phyloP scores from a whole-genome alignment of 1,140 invertebrate genomes.

The Caerostris extrusa region DNA sequence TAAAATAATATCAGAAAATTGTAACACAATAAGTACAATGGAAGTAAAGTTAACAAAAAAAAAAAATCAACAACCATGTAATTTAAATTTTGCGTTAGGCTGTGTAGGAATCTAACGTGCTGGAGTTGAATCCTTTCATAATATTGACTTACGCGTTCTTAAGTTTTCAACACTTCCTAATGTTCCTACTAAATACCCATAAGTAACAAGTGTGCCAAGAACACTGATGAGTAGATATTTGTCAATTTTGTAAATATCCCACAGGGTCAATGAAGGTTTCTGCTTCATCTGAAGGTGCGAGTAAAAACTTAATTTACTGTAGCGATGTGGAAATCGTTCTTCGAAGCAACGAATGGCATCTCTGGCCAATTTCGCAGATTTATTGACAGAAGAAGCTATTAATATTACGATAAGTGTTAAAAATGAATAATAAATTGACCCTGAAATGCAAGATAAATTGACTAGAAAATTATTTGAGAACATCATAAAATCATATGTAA shows the following conservation, averaged over 20 bases:
- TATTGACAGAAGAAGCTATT: background rate
- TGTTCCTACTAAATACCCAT: background rate
- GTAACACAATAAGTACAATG: no score
- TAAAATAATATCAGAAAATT: no score
- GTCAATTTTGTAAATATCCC: background rate
- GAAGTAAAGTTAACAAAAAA: no score
- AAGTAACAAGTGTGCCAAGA: background rate
- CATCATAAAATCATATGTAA: background rate
- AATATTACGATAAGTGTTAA: background rate
- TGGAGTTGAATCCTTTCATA: no score
- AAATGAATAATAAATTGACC: background rate
- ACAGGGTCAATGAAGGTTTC: background rate
- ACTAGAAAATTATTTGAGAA: background rate
- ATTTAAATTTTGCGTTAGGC: no score
- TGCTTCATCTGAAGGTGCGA: background rate
- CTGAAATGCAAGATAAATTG: background rate
- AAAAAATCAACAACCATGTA: no score
- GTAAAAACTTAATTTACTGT: background rate
- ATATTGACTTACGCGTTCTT: no score
- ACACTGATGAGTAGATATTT: background rate
- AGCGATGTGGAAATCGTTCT: background rate
- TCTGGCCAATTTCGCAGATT: background rate
- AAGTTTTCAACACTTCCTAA: background rate
- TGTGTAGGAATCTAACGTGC: no score
- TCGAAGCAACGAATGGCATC: background rate